Base-by-base conservation (phyloP, 2,888 invertebrate genomes). In the Altica lythri region DNA sequence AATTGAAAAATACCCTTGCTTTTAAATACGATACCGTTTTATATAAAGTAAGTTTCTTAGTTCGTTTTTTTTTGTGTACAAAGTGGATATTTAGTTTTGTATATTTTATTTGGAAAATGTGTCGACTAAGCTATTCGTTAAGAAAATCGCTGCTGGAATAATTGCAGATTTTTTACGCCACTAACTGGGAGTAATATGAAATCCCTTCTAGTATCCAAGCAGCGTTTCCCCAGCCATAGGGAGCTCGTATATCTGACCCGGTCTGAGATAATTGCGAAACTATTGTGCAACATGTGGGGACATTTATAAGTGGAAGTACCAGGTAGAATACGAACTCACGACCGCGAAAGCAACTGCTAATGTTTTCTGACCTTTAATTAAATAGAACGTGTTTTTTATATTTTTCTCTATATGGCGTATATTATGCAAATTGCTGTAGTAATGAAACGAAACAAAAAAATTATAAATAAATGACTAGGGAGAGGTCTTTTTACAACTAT, bases 261-360 rank as follows among this genome's bases (percentile, higher is more conserved):
- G 65, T 60, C 64, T 63, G 71, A 70, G 75, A 73, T 77, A 77
- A 77, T 77, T 77, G 74, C 76, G 69, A 75, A 77, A 77, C 76
- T 76, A 77, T 77, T 71, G 72, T 69, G 72, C 73, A 74, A 74
- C 75, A 76, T 75, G 73, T 75, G 75, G 75, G 73, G 69, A 72
- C 72, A 71, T 72, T 72, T 70, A 68, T 70, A 70, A 70, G 69
- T 68, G 68, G 66, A 68, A 68, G 64, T 67, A 68, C 66, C 70
- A 70, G 72, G 70, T 70, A 70, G 68, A 63, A 65, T 61, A 66
- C 64, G 64, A 62, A 55, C 61, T 56, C 59, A 59, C 65, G 55
- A 61, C 63, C 68, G 63, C 68, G 60, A 65, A 67, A 64, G 64
- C 64, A 66, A 68, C 67, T 66, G 69, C 73, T 72, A 72, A 72